Base-by-base conservation (phyloP, 1,140 invertebrate genomes). In the Tachypleus tridentatus region DNA sequence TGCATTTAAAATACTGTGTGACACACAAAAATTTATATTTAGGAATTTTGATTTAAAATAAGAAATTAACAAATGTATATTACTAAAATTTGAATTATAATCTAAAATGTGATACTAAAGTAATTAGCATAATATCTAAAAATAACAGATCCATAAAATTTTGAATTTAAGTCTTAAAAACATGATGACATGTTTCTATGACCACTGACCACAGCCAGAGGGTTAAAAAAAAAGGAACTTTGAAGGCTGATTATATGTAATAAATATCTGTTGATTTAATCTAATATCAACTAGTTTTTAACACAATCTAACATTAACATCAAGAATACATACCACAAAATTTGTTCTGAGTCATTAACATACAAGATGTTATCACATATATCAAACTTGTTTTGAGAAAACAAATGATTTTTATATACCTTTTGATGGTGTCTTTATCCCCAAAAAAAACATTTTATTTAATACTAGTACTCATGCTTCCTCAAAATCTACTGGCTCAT, bases 401-500 rank as follows among this genome's bases (percentile, higher is more conserved):
- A 68, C 47, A 60, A 29, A 29, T 29, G 29, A 29, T 29, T 29
- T 29, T 29, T 29, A 29, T 29, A 29, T 66, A 75, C 72, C 77
- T 80, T 72, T 80, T 79, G 53, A 81, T 83, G 71, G 78, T 80
- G 70, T 79, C 82, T 51, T 78, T 80, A 63, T 83, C 81, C 10
- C 76, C 73, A 68, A 89, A 83, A 70, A 87, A 81, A n/a, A n/a
- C 65, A 81, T 80, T 75, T 81, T 83, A 69, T 84, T 84, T 8
- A 89, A 78, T 66, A 83, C 80, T n/a, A 7, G 76, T 73, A 64
- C 70, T n/a, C 72, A 60, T 76, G 68, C 6, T 70, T 29, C 29
- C n/a, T 29, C 29, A 29, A 29, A 29, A 29, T 29, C 29, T 29
- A 29, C 29, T 29, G 29, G 29, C 29, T 29, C 29, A 29, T 29